A percentile compares a stretch with the other conserved stretches of the same genome.
These are phyloP conservation scores for Coecobrya sp. DNA, from an alignment of 2,888 invertebrate genomes.

Conservation along the genomic window DNA sequence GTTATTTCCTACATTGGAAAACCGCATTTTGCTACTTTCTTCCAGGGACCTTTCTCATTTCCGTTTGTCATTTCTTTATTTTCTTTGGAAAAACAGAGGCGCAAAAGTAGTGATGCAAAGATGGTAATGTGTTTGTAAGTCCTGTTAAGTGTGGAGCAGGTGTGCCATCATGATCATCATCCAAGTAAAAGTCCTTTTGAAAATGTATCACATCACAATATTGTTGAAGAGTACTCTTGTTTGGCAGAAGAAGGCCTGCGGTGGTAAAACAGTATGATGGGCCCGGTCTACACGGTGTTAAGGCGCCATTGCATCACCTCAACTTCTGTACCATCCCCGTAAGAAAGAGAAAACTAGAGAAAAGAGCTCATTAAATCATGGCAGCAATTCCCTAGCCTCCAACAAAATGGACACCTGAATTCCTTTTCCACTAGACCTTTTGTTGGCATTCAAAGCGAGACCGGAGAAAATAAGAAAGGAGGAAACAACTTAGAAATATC, in stretches of 20 bases:
- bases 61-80: conserved; percentile 43
- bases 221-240: neutral
- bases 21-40: neutral
- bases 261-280: neutral
- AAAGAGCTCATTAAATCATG: conserved; percentile 76
- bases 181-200: neutral
- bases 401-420: conserved; percentile 71
- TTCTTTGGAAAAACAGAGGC: neutral
- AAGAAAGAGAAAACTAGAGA: conserved; percentile 37
- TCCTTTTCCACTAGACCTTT: conserved; percentile 23
- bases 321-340: neutral
- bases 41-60: conserved; percentile 17
- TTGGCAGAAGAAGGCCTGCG: neutral
- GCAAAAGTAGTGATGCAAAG: neutral
- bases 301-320: neutral
- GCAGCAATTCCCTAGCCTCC: conserved; percentile 62
- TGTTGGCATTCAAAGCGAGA: neutral
- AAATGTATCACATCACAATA: conserved; percentile 17
- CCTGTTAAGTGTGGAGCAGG: neutral
- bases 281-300: neutral
- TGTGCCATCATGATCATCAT: conserved; percentile 15
- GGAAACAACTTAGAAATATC: neutral
- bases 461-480: neutral
- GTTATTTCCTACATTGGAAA: neutral
- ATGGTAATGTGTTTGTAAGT: neutral